Base-by-base conservation (phyloP, 2,797 vertebrate species). In the Gymnodraco acuticeps region DNA sequence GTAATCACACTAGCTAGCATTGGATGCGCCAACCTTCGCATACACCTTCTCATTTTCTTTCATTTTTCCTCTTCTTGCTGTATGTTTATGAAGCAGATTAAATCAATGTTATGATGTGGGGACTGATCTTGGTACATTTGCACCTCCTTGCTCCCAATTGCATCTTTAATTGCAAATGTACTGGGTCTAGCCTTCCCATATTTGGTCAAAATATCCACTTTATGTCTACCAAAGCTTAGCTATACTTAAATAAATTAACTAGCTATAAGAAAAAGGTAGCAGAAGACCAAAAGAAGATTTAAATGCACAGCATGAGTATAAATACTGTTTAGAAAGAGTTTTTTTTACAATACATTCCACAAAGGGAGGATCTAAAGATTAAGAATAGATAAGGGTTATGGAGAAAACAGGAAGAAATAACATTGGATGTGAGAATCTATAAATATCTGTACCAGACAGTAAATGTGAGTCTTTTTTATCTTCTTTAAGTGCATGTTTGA, bases 401-500 rank as follows among this genome's bases (percentile, higher is more conserved):
- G 19, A 65, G 13, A 55, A 65, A 16, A 12, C 17, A 17, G 4
- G n/a, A 23, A 52, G n/a, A 43, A 13, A 55, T 10, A 20, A 8
- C 8, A 38, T 60, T n/a, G 31, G n/a, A 56, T 19, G 12, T 41
- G 10, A 61, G 41, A 23, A 43, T 42, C 9, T 43, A 11, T 52
- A 31, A 47, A 17, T 45, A 53, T 54, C 46, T 17, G 23, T 20
- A 12, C 5, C 47, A 9, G 19, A 46, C 53, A 50, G 52, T 59
- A 19, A 17, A 19, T 41, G 19, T 59, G 27, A 45, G 23, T 45
- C 1, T 5, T 50, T 23, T 17, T 50, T 1, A 69, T 53, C 19
- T 60, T 48, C 47, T 46, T 15, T 19, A 31, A 73, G 41, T 50
- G 41, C 9, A 13, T 61, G 38, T 70, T 66, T 45, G 45, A 70